Conservation (phyloP, 1,140 invertebrate genomes). For the Drosophila ananassae region DNA sequence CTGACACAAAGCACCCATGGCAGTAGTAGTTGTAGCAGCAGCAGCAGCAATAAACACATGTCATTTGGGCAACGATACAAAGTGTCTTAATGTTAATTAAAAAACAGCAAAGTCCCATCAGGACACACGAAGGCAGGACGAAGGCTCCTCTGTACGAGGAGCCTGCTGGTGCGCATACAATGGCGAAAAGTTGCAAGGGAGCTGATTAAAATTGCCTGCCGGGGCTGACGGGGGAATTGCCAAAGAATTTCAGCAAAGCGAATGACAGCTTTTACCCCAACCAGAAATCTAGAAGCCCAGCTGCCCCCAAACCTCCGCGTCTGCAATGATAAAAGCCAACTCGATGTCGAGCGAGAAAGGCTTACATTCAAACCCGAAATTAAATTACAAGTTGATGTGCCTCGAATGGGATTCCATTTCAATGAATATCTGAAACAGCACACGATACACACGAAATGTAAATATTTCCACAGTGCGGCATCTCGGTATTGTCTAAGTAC, state of each 20-base stretch:
- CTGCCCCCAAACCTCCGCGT: not conserved
- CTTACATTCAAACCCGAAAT: constrained; percentile 39
- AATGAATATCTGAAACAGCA: constrained; percentile 26
- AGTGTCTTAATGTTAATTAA: constrained; percentile 79
- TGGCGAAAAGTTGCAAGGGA: constrained; percentile 41
- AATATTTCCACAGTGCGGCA: constrained; percentile 21
- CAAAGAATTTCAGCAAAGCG: constrained; percentile 12
- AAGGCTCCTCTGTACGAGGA: not conserved
- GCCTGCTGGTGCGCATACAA: constrained; percentile 40
- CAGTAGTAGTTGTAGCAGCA: not conserved
- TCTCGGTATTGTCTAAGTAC: constrained; percentile 26
- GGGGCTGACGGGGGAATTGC: not conserved
- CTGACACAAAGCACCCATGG: constrained; percentile 33
- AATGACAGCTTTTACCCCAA: not conserved
- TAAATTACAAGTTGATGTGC: constrained; percentile 45
- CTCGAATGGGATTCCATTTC: constrained; percentile 43
- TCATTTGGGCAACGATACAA: constrained; percentile 68
- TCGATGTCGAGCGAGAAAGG: constrained; percentile 23
- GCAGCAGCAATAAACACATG: constrained; percentile 60
- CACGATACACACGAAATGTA: constrained; percentile 12
- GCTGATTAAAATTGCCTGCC: constrained; percentile 57
- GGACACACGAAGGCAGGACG: constrained; percentile 16
- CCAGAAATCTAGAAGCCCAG: not conserved
- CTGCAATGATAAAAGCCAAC: constrained; percentile 30
- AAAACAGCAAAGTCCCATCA: constrained; percentile 63